phyloP scores from a whole-genome alignment of 2,113 vertebrate species.

The Ornithorhynchus anatinus region DNA sequence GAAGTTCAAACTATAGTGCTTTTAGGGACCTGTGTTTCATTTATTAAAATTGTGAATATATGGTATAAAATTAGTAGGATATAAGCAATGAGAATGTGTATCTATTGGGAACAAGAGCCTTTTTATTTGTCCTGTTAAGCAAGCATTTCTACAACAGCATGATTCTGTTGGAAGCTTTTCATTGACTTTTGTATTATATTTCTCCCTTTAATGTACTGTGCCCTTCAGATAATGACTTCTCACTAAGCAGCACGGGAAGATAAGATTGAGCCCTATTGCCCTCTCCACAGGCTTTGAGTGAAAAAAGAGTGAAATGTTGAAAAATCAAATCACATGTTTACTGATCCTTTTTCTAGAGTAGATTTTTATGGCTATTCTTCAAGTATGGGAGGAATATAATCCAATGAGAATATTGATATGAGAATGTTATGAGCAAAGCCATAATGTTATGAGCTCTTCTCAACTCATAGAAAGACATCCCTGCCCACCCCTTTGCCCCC shows the following conservation, averaged over 20 bases:
- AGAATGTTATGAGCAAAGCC: background rate
- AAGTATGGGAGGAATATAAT: background rate
- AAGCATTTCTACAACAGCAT: no score
- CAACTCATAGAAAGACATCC: background rate
- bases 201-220: background rate
- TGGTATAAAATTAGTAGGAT: no score
- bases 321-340: background rate
- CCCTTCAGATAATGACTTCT: background rate
- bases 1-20: no score
- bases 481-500: no score
- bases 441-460: no score
- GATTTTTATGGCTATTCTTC: background rate
- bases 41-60: no score
- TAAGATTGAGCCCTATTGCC: background rate
- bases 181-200: no score
- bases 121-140: no score
- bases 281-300: rapidly evolving
- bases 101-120: no score
- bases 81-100: no score
- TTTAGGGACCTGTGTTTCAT: no score
- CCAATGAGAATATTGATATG: background rate
- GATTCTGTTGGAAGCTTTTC: no score
- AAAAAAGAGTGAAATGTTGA: rapidly evolving
- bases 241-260: background rate
- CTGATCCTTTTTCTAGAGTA: background rate